Percentiles rank a stretch among this genome's conserved stretches.
These are phyloP conservation scores for Ciconia maguari DNA, from an alignment of 2,113 vertebrate species.

Conservation along the genomic window DNA sequence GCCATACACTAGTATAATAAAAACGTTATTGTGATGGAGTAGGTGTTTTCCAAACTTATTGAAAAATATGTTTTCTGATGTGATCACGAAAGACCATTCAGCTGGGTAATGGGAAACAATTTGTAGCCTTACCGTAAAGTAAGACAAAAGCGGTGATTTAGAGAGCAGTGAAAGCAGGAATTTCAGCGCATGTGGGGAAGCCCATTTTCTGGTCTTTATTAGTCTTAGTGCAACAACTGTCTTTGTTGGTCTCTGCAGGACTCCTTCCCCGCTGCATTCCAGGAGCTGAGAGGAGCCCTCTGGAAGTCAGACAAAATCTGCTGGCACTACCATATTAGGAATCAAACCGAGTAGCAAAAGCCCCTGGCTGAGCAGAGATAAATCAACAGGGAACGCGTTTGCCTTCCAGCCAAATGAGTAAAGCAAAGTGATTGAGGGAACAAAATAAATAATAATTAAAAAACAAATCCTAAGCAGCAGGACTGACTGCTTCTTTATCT, in stretches of 20 bases:
- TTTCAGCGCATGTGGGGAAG: neutral
- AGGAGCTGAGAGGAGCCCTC: slow-evolving; percentile 63
- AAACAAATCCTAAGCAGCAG: slow-evolving; percentile 1
- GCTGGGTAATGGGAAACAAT: neutral
- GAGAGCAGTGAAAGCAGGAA: neutral
- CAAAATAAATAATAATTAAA: slow-evolving; percentile 69
- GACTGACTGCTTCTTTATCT: slow-evolving; percentile 31
- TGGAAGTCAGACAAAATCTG: slow-evolving; percentile 71
- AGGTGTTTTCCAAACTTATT: neutral
- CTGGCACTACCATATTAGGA: slow-evolving; percentile 79
- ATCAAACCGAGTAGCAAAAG: slow-evolving; percentile 65
- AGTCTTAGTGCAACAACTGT: slow-evolving; percentile 51
- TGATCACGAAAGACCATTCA: neutral
- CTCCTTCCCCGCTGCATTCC: slow-evolving; percentile 70
- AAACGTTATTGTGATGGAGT: neutral
- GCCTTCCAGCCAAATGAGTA: slow-evolving; percentile 73
- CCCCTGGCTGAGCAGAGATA: slow-evolving; percentile 57
- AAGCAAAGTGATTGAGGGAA: slow-evolving; percentile 66
- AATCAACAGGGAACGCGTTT: slow-evolving; percentile 73
- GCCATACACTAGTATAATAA: neutral
- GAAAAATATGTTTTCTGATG: neutral
- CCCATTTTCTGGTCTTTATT: slow-evolving; percentile 49
- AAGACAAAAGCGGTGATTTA: neutral
- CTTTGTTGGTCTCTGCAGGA: slow-evolving; percentile 67
- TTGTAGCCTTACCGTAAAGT: neutral